Evolutionary conservation across 2,113 vertebrate species (phyloP), one percentile per base, ranked within the genome.

Genomic region (Cochlearius cochlearius): DNA sequence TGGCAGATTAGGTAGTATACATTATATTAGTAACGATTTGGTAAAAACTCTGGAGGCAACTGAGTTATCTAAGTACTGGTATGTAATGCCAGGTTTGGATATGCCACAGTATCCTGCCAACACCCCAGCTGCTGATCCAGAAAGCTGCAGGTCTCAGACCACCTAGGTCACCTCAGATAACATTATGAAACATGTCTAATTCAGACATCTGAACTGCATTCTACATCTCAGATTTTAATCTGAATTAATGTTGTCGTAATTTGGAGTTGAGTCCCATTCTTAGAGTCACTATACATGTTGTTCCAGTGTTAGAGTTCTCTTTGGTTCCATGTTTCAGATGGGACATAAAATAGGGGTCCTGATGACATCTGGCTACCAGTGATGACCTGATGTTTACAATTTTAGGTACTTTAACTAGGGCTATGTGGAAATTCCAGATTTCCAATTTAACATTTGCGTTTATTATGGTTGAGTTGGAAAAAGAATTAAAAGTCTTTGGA

Each of bases 101-200:
- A 27, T 27, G 18, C 8, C 4, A 4, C 0, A 0, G 12, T 55
- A 19, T 52, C 49, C 73, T 90, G 26, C 14, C 34, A 77, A 29
- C 26, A 52, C 9, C 9, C 3, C 14, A n/a, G 19, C 22, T 71
- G 23, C 22, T 69, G 21, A 58, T 20, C 19, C 29, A 50, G 55
- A 80, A 84, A 89, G 26, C 20, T 68, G 2, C 43, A 67, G 17
- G 43, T 63, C 67, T 64, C 55, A 39, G 32, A 83, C 30, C 20
- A 73, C 21, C 7, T 34, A 14, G 3, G 10, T 5, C 18, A 52
- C 9, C 23, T 36, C 64, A 88, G 56, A 10, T 27, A 47, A 55
- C 15, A 11, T 47, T 45, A 32, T 39, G 23, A 80, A 91, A 76
- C 26, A 34, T 2, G 0, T 32, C 56, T 64, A 25, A 34, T 59